Base-by-base conservation (phyloP, 2,888 invertebrate species). In the Monochamus alternatus region DNA sequence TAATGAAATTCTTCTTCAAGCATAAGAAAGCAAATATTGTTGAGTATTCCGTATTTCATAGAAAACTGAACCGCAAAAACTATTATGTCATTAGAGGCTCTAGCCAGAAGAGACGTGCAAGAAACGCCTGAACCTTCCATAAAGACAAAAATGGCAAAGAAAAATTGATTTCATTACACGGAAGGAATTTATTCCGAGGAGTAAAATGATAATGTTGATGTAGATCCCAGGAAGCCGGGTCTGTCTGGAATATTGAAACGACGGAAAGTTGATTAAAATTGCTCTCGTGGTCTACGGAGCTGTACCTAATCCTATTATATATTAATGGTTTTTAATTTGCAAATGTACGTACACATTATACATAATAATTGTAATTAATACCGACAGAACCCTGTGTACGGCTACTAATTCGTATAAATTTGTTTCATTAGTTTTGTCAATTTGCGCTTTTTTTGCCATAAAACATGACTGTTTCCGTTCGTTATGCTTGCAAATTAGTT, bases 281-380 rank as follows among this genome's bases (percentile, higher is more conserved):
- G n/a, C 55, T 22, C 55, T 14, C 55, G 55, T 55, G 55, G 55
- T 55, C 47, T 47, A 47, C 55, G 55, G 55, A 55, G 3, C 55
- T 22, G 55, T 55, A 7, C 22, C 12, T 55, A 55, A 55, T 22
- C n/a, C n/a, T 22, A 55, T 55, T 55, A 55, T 22, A n/a, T 55
- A 55, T 55, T 55, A 55, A 55, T 55, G 55, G 55, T 55, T 55
- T 55, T 55, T 55, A 55, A 55, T 55, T 55, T 55, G 55, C 55
- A 55, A 55, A 55, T 55, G 55, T 55, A 22, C 38, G 55, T 55
- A 22, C 55, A 55, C 14, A 55, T 14, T 55, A 55, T 55, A 22
- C 55, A 55, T n/a, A 55, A 55, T 55, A 55, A 55, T 14, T 55
- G 55, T 38, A 55, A 55, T 55, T 55, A 55, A 22, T 55, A 55